phyloP scores from a whole-genome alignment of 1,140 invertebrate genomes.

The Sycophaga agraensis region DNA sequence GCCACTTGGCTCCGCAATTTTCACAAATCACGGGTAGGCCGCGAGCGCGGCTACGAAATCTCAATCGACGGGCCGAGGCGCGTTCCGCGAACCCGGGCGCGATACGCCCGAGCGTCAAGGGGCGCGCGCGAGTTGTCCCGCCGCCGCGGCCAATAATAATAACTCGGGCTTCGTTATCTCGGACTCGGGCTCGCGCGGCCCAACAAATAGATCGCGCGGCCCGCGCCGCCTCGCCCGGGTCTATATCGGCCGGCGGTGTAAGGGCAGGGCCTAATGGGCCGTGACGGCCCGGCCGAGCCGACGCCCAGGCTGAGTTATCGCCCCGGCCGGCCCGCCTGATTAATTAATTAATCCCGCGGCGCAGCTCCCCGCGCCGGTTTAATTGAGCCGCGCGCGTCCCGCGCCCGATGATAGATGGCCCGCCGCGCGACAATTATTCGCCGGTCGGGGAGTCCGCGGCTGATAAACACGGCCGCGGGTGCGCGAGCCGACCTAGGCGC shows the following conservation, averaged over 20 bases:
- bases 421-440: background rate
- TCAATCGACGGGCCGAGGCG: background rate
- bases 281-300: background rate
- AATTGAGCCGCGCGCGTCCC: background rate
- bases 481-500: too few relatives aligned
- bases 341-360: background rate
- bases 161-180: background rate
- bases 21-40: too few relatives aligned
- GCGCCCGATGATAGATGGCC: background rate
- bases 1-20: too few relatives aligned
- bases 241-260: background rate
- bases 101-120: background rate
- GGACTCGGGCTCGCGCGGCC: background rate
- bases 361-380: background rate
- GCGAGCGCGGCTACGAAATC: too few relatives aligned
- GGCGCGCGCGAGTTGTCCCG: background rate
- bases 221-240: background rate
- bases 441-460: background rate
- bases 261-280: background rate
- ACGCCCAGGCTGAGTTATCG: too few relatives aligned
- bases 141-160: background rate
- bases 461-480: too few relatives aligned
- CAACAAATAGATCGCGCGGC: background rate
- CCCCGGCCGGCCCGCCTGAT: too few relatives aligned
- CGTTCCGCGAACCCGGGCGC: background rate